Evolutionary conservation across 2,797 vertebrate species (phyloP).

Genomic region (Pseudomugil gertrudae): DNA sequence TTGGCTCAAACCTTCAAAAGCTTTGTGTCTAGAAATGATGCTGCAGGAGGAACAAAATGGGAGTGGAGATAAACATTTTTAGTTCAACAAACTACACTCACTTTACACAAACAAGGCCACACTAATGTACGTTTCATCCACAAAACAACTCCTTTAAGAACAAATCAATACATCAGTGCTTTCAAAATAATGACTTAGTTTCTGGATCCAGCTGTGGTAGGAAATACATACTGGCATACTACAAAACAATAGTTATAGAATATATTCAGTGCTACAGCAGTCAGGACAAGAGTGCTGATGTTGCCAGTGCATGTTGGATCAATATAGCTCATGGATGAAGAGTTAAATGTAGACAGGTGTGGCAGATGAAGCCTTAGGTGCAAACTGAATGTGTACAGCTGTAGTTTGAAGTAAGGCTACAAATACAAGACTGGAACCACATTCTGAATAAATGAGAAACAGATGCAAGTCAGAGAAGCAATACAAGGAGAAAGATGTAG

Average conservation of each 20-base stretch:
- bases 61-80: background rate
- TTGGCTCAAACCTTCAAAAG: constrained; percentile 88
- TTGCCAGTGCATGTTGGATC: constrained; percentile 10
- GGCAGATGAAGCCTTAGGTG: constrained; percentile 21
- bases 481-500: background rate
- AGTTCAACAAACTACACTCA: background rate
- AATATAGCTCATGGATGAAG: background rate
- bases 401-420: constrained; percentile 6
- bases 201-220: background rate
- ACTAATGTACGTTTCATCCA: no score
- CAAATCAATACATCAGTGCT: background rate
- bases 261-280: background rate
- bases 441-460: constrained; percentile 1
- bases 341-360: constrained; percentile 17
- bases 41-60: constrained; percentile 69
- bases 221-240: background rate
- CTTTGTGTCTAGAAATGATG: constrained; percentile 91
- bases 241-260: constrained; percentile 1
- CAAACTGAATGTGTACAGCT: constrained; percentile 18
- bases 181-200: background rate
- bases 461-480: background rate
- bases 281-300: constrained; percentile 10
- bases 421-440: constrained; percentile 6
- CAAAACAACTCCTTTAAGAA: background rate
- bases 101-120: background rate